Conservation (phyloP, 2,888 invertebrate species). For the Clunio marinus region DNA sequence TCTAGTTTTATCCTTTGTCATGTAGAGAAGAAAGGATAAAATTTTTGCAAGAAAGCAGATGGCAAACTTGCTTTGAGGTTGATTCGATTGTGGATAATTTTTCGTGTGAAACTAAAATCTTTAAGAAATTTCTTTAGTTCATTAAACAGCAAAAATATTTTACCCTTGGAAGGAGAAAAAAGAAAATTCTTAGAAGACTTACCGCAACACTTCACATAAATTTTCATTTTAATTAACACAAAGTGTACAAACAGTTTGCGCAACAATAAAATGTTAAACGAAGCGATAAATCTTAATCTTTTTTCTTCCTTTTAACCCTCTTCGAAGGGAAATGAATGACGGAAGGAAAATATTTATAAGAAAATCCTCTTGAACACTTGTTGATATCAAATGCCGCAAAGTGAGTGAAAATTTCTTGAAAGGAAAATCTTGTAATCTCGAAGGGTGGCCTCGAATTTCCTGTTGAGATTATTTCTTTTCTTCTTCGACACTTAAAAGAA, state of each 20-base stretch:
- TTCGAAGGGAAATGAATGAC: neutral
- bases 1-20: neutral
- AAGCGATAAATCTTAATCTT: slow-evolving; percentile 21
- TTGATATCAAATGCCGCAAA: slow-evolving; percentile 9
- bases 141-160: neutral
- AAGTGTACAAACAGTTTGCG: neutral
- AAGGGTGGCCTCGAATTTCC: slow-evolving; percentile 15
- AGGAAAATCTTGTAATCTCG: slow-evolving; percentile 22
- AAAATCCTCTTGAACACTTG: slow-evolving; percentile 36
- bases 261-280: slow-evolving; percentile 25
- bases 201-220: neutral
- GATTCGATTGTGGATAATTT: too few relatives aligned
- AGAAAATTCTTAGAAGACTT: too few relatives aligned
- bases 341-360: slow-evolving; percentile 34
- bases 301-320: neutral
- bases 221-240: neutral
- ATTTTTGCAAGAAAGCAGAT: slow-evolving; percentile 3
- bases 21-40: neutral
- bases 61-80: too few relatives aligned
- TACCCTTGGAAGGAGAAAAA: too few relatives aligned
- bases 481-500: neutral
- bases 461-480: neutral
- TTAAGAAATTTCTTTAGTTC: too few relatives aligned
- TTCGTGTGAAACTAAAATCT: too few relatives aligned
- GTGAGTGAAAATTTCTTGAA: slow-evolving; percentile 27